Conservation (phyloP, 2,797 vertebrate species). For the Tympanoctomys barrerae region DNA sequence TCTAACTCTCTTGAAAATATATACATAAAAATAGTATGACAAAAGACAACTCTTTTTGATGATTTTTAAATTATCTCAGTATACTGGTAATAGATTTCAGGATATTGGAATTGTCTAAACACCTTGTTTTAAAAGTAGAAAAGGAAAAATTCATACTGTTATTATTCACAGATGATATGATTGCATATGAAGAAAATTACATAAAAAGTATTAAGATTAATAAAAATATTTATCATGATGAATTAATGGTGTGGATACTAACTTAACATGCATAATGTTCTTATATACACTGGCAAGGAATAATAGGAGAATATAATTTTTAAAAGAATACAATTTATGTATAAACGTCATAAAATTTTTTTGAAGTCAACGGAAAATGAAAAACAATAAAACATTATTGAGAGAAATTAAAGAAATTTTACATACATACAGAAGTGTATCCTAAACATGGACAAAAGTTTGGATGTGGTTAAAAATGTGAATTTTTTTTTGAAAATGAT, state of each 20-base stretch:
- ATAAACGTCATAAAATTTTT: conserved; percentile 30
- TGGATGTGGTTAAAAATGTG: not conserved
- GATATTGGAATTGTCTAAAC: not conserved
- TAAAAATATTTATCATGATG: conserved; percentile 14
- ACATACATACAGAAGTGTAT: not conserved
- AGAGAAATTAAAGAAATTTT: not conserved
- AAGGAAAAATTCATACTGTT: not conserved
- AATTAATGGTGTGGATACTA: conserved; percentile 13
- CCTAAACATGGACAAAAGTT: not conserved
- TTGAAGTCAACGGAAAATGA: not conserved
- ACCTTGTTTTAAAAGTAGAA: not conserved
- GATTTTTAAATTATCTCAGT: not conserved
- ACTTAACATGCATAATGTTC: not conserved
- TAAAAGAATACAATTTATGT: not conserved
- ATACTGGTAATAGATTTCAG: not conserved
- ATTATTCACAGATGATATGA: not conserved
- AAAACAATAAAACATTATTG: not conserved
- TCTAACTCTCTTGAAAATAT: not conserved
- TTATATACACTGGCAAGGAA: conserved; percentile 31
- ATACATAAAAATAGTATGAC: not conserved
- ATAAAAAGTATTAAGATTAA: not conserved
- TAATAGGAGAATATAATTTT: not conserved
- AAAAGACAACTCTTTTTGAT: not conserved
- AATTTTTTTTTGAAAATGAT: not conserved
- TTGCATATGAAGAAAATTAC: not conserved